A percentile compares a stretch with the other conserved stretches of the same genome.
phyloP scores from a whole-genome alignment of 2,113 vertebrate species.

The Tringa solitaria region DNA sequence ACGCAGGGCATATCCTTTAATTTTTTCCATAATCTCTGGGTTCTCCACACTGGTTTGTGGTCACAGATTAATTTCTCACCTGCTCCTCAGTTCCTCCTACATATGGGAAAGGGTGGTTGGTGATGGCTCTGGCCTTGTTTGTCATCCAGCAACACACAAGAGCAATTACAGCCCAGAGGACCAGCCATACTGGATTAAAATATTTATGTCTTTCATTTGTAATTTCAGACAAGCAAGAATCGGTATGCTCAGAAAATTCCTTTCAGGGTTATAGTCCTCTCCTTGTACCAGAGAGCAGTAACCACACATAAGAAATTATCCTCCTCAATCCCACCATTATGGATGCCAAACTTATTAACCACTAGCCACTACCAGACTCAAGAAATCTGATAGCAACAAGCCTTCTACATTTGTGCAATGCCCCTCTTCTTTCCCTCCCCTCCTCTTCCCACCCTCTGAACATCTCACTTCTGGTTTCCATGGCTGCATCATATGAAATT shows the following conservation, averaged over 20 bases:
- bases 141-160: background rate
- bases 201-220: background rate
- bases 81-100: background rate
- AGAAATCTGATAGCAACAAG: background rate
- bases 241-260: background rate
- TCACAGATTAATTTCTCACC: background rate
- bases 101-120: background rate
- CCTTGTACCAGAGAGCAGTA: background rate
- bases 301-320: background rate
- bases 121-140: background rate
- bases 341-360: background rate
- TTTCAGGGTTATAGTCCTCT: background rate
- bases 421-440: background rate
- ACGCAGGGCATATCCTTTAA: background rate
- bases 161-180: background rate
- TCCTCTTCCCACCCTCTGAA: background rate
- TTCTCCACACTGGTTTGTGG: background rate
- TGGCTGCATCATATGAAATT: background rate
- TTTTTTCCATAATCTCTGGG: background rate
- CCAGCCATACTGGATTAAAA: background rate
- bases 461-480: background rate
- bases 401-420: background rate
- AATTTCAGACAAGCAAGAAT: background rate
- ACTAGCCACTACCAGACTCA: background rate
- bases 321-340: background rate